Conservation (phyloP, 2,113 vertebrate species). For the Progne subis region DNA sequence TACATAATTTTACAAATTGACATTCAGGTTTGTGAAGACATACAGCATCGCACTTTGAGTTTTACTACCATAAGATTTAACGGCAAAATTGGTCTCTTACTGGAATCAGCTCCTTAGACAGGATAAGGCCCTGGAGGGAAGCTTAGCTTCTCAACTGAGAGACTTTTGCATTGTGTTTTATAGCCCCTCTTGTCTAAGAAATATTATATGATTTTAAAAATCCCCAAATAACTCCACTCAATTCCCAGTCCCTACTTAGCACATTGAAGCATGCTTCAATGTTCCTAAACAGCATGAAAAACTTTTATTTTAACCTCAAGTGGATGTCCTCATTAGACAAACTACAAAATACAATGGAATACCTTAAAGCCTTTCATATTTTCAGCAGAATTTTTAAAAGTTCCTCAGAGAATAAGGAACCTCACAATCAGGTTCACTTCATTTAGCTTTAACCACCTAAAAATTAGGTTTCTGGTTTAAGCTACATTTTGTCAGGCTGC, state of each 20-base stretch:
- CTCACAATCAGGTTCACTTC: neutral
- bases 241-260: neutral
- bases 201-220: neutral
- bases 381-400: neutral
- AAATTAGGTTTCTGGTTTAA: neutral
- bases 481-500: accelerated
- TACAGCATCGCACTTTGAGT: neutral
- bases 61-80: neutral
- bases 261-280: neutral
- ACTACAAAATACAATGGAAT: neutral
- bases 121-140: neutral
- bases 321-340: neutral
- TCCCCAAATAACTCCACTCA: neutral
- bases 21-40: neutral
- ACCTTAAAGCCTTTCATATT: neutral
- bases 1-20: neutral
- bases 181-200: neutral
- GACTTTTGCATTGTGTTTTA: neutral
- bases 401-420: neutral
- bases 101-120: neutral
- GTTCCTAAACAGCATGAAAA: neutral
- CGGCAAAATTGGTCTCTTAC: neutral
- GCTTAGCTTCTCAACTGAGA: neutral
- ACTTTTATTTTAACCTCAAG: neutral
- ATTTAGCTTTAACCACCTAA: neutral